Conservation (phyloP, 2,113 vertebrate genomes). For the Dunckerocampus dactyliophorus region DNA sequence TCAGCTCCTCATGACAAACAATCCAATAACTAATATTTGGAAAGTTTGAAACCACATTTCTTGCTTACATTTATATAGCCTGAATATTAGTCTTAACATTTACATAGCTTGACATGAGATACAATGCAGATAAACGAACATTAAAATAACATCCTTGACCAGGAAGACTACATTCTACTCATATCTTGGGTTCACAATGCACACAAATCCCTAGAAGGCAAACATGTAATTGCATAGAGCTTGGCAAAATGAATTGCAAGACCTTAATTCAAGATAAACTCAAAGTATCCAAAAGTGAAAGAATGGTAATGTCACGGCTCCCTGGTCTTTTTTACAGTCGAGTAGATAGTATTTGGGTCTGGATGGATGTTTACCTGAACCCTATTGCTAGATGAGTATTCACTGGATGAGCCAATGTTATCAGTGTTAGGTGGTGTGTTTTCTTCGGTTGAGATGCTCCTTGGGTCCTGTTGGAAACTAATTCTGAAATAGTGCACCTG, state of each 20-base stretch:
- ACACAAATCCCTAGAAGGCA: too few species aligned
- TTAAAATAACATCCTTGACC: too few species aligned
- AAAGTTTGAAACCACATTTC: too few species aligned
- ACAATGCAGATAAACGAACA: too few species aligned
- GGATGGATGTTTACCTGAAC: background rate
- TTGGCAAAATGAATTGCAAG: background rate
- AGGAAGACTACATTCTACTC: too few species aligned
- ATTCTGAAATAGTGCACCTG: constrained; percentile 24
- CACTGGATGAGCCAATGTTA: background rate
- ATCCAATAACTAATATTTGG: too few species aligned
- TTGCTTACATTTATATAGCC: too few species aligned
- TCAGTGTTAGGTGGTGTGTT: background rate
- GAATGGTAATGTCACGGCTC: background rate
- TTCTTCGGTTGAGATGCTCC: background rate
- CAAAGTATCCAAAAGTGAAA: background rate
- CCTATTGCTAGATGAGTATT: background rate
- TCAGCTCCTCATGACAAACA: too few species aligned
- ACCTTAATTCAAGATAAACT: background rate
- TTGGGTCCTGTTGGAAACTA: constrained; percentile 1
- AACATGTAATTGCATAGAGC: too few species aligned
- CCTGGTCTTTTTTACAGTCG: background rate
- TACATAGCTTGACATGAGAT: too few species aligned
- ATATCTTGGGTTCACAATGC: too few species aligned
- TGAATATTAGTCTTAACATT: too few species aligned
- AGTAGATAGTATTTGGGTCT: constrained; percentile 16